Conservation (phyloP, 2,797 vertebrate species). For the Lagocephalus sceleratus region DNA sequence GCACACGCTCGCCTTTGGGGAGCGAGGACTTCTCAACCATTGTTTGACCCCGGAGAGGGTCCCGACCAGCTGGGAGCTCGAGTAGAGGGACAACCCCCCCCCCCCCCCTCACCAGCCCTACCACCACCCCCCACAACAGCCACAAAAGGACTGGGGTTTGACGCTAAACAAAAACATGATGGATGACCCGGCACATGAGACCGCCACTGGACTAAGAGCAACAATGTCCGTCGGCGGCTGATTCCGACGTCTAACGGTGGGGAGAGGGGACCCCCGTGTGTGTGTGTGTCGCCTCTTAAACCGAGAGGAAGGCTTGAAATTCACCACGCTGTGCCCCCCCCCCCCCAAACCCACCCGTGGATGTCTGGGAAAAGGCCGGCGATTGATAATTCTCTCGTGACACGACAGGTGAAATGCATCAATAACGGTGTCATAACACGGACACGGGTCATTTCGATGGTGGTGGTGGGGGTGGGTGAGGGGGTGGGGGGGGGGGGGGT, state of each 20-base stretch:
- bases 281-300: constrained; percentile 22
- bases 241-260: constrained; percentile 32
- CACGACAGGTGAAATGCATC: constrained; percentile 34
- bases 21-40: constrained; percentile 46
- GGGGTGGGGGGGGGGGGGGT: not conserved
- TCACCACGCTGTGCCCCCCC: constrained; percentile 1
- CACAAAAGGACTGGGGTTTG: constrained; percentile 44
- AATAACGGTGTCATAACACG: constrained; percentile 37
- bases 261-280: constrained; percentile 30
- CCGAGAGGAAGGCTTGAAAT: constrained; percentile 13
- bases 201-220: constrained; percentile 46
- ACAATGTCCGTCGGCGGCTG: constrained; percentile 44
- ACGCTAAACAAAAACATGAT: constrained; percentile 72
- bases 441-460: constrained; percentile 34
- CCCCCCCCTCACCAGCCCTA: not conserved
- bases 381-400: constrained; percentile 22
- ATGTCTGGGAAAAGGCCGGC: constrained; percentile 16
- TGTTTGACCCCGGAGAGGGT: constrained; percentile 65
- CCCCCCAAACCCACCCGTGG: too few relatives aligned
- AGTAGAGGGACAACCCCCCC: too few relatives aligned
- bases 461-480: constrained; percentile 21
- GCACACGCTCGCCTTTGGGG: constrained; percentile 33
- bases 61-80: constrained; percentile 42
- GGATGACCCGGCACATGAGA: constrained; percentile 71
- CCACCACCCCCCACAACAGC: constrained; percentile 42